Percentiles rank a stretch among this genome's conserved stretches.
These are phyloP conservation scores for Oreohelix idahoensis DNA, from an alignment of 1,140 invertebrate genomes.

Conservation along the genomic window DNA sequence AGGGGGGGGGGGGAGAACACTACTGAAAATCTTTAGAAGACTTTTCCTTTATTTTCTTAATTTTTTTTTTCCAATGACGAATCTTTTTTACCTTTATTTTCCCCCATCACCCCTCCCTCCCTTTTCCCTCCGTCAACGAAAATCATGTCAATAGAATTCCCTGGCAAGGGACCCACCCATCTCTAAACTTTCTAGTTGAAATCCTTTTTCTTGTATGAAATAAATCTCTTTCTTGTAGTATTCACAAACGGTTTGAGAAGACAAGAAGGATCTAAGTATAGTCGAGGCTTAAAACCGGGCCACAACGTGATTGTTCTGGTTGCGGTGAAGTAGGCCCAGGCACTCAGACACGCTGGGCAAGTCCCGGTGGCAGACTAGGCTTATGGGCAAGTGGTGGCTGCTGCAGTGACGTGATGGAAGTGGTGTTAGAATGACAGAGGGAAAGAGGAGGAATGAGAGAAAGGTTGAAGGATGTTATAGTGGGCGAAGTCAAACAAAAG, in stretches of 20 bases:
- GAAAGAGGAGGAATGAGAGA: too few species aligned
- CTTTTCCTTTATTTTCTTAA: conserved; percentile 2
- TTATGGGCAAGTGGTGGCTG: too few species aligned
- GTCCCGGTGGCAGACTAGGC: not conserved
- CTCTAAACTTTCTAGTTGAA: not conserved
- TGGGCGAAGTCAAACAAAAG: too few species aligned
- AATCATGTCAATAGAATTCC: not conserved
- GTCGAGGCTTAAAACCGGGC: not conserved
- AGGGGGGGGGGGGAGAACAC: not conserved
- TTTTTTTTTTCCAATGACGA: not conserved
- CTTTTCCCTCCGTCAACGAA: not conserved
- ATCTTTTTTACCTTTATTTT: conserved; percentile 2
- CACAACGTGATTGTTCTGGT: conserved; percentile 1
- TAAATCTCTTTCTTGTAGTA: conserved; percentile 12
- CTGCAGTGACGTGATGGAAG: too few species aligned
- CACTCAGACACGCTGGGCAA: not conserved
- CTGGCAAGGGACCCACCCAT: not conserved
- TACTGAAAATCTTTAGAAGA: not conserved
- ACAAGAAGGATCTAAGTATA: conserved; percentile 12
- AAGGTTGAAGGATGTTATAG: too few species aligned
- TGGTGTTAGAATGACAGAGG: too few species aligned
- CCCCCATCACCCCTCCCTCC: not conserved
- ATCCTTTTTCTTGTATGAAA: conserved; percentile 6
- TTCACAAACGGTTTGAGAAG: conserved; percentile 1
- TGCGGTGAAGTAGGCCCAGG: not conserved